These are phyloP conservation scores for Zophobas morio DNA, from an alignment of 1,140 invertebrate species.

Conservation along the genomic window DNA sequence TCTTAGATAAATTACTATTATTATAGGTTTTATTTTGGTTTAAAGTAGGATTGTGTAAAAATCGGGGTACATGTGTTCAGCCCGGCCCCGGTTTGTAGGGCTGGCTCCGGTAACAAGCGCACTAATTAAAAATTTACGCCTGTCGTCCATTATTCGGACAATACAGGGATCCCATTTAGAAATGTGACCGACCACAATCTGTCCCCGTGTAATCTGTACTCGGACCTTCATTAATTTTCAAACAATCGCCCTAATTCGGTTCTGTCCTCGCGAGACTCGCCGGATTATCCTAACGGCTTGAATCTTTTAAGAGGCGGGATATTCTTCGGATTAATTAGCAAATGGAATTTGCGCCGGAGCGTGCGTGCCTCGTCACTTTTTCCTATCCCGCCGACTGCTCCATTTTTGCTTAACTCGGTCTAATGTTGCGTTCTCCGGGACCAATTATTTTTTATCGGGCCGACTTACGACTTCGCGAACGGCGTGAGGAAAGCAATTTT, in stretches of 20 bases:
- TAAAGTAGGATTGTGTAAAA: too few species aligned
- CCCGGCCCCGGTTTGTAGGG: too few species aligned
- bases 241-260: slow-evolving; percentile 2
- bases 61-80: too few species aligned
- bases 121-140: too few species aligned
- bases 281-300: too few species aligned
- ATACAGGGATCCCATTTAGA: not conserved
- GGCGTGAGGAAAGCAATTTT: slow-evolving; percentile 30
- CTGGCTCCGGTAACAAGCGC: too few species aligned
- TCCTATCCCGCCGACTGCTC: slow-evolving; percentile 1
- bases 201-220: not conserved
- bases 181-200: not conserved
- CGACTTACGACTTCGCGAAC: slow-evolving; percentile 24
- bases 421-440: slow-evolving; percentile 26
- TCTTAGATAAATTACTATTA: too few species aligned
- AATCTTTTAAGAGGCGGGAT: too few species aligned
- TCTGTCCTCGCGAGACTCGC: slow-evolving; percentile 9
- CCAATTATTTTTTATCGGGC: slow-evolving; percentile 34
- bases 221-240: slow-evolving; percentile 8
- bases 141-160: too few species aligned
- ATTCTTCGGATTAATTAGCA: too few species aligned
- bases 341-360: too few species aligned
- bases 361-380: not conserved
- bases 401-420: slow-evolving; percentile 2
- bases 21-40: too few species aligned